phyloP scores from a whole-genome alignment of 2,113 vertebrate genomes.

The Vireo altiloquus region DNA sequence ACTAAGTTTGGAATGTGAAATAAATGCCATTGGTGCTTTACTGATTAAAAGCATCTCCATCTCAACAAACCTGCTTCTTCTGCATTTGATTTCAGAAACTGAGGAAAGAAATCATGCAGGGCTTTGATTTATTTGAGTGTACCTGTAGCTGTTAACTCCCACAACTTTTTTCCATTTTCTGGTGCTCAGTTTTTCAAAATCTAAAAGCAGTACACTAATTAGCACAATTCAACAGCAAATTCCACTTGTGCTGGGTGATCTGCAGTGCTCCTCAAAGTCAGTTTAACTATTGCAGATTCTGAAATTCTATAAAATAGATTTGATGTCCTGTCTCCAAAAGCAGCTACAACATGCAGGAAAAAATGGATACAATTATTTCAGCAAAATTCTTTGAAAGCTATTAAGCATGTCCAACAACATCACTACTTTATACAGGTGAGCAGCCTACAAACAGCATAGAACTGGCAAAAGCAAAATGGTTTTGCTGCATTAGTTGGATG shows the following conservation, averaged over 20 bases:
- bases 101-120: neutral
- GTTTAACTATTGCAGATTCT: neutral
- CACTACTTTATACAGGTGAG: neutral
- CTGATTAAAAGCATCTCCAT: neutral
- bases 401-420: neutral
- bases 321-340: neutral
- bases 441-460: neutral
- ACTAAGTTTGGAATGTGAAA: neutral
- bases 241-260: neutral
- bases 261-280: neutral
- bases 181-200: neutral
- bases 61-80: neutral
- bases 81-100: neutral
- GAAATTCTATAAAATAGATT: neutral
- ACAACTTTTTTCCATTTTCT: neutral
- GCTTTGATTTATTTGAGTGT: neutral
- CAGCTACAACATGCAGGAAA: neutral
- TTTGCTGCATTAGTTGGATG: neutral
- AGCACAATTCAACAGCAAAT: neutral
- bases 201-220: neutral
- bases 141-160: neutral
- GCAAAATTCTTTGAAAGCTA: neutral
- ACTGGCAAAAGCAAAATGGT: neutral
- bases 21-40: neutral
- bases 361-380: neutral